Base-by-base conservation (phyloP, 2,888 invertebrate genomes). In the Seira musarum region DNA sequence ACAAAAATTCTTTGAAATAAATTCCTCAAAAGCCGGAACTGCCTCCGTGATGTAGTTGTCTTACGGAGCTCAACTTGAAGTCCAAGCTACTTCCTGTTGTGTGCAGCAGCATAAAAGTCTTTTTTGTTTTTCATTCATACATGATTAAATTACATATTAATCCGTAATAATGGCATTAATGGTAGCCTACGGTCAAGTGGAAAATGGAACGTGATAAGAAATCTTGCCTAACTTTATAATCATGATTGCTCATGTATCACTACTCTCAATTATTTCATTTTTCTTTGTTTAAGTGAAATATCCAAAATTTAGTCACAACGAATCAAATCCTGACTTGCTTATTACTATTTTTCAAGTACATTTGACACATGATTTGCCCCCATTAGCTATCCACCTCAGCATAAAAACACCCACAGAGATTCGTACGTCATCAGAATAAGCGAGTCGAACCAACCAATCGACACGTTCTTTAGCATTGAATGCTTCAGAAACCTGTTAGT, bases 311-410 rank as follows among this genome's bases (percentile, higher is more conserved):
- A 49, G 15, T 30, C 49, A 49, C 17, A 49, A 49, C 17, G 49
- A 49, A 30, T 2, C 30, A 2, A 30, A 2, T 30, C 30, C 8
- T 30, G 30, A 30, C 8, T 30, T 8, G 30, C 8, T 8, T 8
- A 30, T 30, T 30, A 30, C 8, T 30, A 30, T 30, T 30, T 30
- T 64, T 79, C 79, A 79, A 79, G 79, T 74, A 74, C 80, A 80
- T 66, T 80, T 74, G 80, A 80, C 73, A 80, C 74, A 80, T 80
- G 73, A 80, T 74, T 80, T 80, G 80, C 80, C 80, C 80, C 74
- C 80, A 80, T 80, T 80, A 80, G 64, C 57, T 60, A 68, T 74
- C 74, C 74, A 80, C 80, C 74, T 74, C 74, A 49, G 49, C 17
- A 49, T 30, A 3, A 74, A 73, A 80, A 80, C 80, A 74, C 80